Percentiles rank a stretch among this genome's conserved stretches.
Evolutionary conservation across 2,888 invertebrate species (phyloP).

Genomic region (Melanostoma scalare): DNA sequence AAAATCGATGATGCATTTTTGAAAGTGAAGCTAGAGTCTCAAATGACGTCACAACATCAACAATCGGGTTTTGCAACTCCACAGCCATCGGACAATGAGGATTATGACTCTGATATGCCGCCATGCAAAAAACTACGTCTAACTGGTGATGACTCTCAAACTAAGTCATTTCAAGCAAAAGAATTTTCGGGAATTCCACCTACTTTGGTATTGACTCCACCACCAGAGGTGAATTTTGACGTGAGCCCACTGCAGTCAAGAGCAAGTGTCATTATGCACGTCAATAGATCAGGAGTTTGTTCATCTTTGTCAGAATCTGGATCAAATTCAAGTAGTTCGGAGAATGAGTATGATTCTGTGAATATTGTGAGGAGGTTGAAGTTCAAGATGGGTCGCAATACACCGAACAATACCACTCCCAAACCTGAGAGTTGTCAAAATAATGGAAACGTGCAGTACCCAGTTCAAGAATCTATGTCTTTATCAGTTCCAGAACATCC

Average conservation of each 20-base stretch:
- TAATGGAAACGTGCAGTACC: slow-evolving; percentile 42
- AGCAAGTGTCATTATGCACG: slow-evolving; percentile 93
- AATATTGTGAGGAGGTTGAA: slow-evolving; percentile 81
- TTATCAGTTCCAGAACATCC: slow-evolving; percentile 32
- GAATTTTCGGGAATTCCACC: slow-evolving; percentile 73
- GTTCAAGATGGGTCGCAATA: slow-evolving; percentile 81
- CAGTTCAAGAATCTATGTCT: slow-evolving; percentile 63
- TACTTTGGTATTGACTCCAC: slow-evolving; percentile 78
- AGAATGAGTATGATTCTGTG: slow-evolving; percentile 77
- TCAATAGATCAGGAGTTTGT: slow-evolving; percentile 91
- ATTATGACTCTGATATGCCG: slow-evolving; percentile 85
- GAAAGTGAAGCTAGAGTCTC: slow-evolving; percentile 64
- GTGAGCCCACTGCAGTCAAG: slow-evolving; percentile 84
- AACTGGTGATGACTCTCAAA: slow-evolving; percentile 64
- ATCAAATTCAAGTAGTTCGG: slow-evolving; percentile 61
- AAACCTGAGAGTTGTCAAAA: slow-evolving; percentile 42
- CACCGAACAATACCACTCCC: slow-evolving; percentile 8
- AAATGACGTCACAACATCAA: slow-evolving; percentile 58
- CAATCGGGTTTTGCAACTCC: slow-evolving; percentile 85
- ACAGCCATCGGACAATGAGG: slow-evolving; percentile 93
- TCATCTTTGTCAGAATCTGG: slow-evolving; percentile 75
- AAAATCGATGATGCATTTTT: slow-evolving; percentile 64
- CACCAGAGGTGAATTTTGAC: slow-evolving; percentile 82
- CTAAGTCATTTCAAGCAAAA: slow-evolving; percentile 43
- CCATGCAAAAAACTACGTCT: slow-evolving; percentile 82